phyloP scores from a whole-genome alignment of 2,888 invertebrate genomes.

The Clitarchus hookeri region DNA sequence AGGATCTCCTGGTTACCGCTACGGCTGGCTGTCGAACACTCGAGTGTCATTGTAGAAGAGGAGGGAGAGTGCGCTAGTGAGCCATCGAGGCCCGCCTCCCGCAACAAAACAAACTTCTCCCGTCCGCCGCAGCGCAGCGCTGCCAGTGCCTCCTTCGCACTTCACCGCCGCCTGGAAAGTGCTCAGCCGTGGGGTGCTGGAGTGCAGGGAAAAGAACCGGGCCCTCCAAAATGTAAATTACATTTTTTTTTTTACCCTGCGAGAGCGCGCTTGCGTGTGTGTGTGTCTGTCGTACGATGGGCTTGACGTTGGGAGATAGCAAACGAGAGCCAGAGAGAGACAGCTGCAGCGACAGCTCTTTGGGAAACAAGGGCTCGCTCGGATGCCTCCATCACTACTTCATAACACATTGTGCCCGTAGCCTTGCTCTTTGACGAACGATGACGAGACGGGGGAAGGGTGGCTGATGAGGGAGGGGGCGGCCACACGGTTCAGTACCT shows the following conservation, averaged over 20 bases:
- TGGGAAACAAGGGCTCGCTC: neutral
- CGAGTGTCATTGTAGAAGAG: no score
- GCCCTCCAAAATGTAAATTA: conserved; percentile 25
- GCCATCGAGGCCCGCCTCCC: neutral
- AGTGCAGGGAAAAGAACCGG: conserved; percentile 19
- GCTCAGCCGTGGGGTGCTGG: neutral
- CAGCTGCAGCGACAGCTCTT: neutral
- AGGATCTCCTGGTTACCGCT: no score
- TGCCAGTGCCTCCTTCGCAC: conserved; percentile 11
- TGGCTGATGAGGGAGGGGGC: no score
- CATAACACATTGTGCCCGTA: conserved; percentile 16
- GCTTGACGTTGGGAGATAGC: conserved; percentile 1
- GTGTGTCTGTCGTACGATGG: neutral
- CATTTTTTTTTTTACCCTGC: neutral
- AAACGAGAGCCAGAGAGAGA: neutral
- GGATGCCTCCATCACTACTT: conserved; percentile 24
- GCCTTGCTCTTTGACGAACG: conserved; percentile 16
- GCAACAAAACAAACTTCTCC: conserved; percentile 17
- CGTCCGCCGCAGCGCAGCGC: neutral
- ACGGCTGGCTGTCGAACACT: no score
- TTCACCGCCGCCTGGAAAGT: conserved; percentile 16
- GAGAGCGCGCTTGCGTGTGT: neutral
- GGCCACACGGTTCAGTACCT: conserved; percentile 11
- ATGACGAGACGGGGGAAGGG: neutral
- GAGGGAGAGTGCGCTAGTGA: neutral